phyloP scores from a whole-genome alignment of 2,797 vertebrate species.

The Macroramphosus scolopax region DNA sequence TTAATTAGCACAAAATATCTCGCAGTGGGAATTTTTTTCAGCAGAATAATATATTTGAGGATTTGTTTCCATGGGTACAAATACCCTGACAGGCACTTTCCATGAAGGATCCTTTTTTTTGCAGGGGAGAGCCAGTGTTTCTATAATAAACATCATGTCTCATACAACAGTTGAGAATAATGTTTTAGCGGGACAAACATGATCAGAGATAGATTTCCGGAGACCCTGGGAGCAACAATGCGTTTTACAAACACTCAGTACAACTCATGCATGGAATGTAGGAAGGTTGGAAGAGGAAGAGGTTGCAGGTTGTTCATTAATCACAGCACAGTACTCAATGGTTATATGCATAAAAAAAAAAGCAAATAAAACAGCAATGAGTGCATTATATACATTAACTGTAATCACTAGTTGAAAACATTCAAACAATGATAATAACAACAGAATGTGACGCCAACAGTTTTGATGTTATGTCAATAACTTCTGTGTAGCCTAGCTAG shows the following conservation, averaged over 20 bases:
- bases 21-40: conserved; percentile 29
- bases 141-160: conserved; percentile 11
- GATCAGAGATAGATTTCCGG: conserved; percentile 8
- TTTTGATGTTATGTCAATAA: too few relatives aligned
- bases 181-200: conserved; percentile 2
- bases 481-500: too few relatives aligned
- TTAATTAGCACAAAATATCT: conserved; percentile 52
- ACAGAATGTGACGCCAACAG: too few relatives aligned
- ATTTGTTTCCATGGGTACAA: conserved; percentile 46
- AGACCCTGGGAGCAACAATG: conserved; percentile 7
- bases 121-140: conserved; percentile 12
- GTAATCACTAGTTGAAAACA: too few relatives aligned
- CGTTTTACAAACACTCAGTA: conserved; percentile 20
- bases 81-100: conserved; percentile 70
- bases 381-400: not conserved
- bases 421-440: too few relatives aligned
- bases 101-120: conserved; percentile 35
- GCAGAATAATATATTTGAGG: conserved; percentile 32
- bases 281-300: conserved; percentile 20
- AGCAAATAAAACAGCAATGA: too few relatives aligned
- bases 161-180: not conserved
- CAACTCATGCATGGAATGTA: conserved; percentile 51
- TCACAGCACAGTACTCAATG: not conserved
- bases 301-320: conserved; percentile 16
- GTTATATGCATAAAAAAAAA: too few relatives aligned